Percentiles rank a stretch among this genome's conserved stretches.
Evolutionary conservation across 2,888 invertebrate genomes (phyloP).

Genomic region (Amblyjoppa fuscipennis): DNA sequence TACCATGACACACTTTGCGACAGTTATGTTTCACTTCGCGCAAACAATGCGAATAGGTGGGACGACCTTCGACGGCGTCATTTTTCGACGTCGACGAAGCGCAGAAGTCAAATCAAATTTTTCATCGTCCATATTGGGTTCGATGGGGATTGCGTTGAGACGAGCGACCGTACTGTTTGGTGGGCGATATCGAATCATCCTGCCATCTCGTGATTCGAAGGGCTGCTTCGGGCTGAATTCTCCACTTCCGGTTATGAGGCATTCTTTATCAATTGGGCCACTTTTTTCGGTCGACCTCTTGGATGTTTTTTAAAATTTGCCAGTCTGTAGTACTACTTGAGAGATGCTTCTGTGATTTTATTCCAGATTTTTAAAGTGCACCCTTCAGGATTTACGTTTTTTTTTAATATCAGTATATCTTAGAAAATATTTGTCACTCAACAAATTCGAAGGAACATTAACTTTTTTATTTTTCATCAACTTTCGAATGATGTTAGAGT

Average conservation of each 20-base stretch:
- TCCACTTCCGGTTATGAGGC: not conserved
- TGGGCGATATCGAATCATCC: slow-evolving; percentile 84
- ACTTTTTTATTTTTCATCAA: too few species aligned
- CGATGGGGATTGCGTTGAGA: slow-evolving; percentile 86
- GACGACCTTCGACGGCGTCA: not conserved
- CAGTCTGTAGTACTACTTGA: too few species aligned
- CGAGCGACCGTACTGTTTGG: slow-evolving; percentile 86
- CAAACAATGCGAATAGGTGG: not conserved
- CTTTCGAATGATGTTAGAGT: too few species aligned
- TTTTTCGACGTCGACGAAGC: not conserved
- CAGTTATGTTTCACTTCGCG: not conserved
- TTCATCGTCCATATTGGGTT: slow-evolving; percentile 85
- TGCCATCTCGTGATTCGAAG: slow-evolving; percentile 16
- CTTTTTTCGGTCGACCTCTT: too few species aligned
- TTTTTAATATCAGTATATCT: too few species aligned
- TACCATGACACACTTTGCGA: slow-evolving; percentile 64
- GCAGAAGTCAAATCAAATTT: slow-evolving; percentile 40
- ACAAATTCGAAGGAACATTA: too few species aligned
- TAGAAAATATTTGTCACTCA: too few species aligned
- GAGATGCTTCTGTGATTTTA: too few species aligned
- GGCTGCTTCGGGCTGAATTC: not conserved
- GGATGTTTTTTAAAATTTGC: too few species aligned
- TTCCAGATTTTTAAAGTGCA: too few species aligned
- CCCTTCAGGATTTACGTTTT: too few species aligned
- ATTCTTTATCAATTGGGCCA: too few species aligned